phyloP scores from a whole-genome alignment of 2,113 vertebrate genomes.

The Cebidichthys violaceus region DNA sequence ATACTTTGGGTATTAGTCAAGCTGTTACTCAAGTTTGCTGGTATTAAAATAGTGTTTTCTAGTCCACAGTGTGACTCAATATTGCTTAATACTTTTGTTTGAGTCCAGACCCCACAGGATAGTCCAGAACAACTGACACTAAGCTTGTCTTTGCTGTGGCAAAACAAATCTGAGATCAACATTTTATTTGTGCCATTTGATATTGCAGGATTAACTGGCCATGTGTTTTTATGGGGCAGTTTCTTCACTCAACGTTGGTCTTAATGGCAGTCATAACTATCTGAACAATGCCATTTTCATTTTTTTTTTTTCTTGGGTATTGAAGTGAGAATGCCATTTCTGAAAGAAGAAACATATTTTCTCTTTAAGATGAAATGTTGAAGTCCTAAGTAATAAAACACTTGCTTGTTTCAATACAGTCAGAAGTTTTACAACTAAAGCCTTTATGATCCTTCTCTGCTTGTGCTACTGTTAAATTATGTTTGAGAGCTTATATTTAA shows the following conservation, averaged over 20 bases:
- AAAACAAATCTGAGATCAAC: slow-evolving; percentile 7
- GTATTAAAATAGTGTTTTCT: slow-evolving; percentile 75
- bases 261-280: background rate
- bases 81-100: slow-evolving; percentile 50
- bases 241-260: background rate
- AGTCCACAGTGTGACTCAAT: slow-evolving; percentile 25
- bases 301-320: background rate
- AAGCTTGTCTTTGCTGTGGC: background rate
- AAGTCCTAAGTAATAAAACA: background rate
- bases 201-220: background rate
- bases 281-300: background rate
- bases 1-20: slow-evolving; percentile 78
- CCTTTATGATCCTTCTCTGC: background rate
- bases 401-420: background rate
- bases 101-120: slow-evolving; percentile 46
- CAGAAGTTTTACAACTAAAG: background rate
- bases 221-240: background rate
- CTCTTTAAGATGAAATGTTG: background rate
- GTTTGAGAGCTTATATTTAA: background rate
- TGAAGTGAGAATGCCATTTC: background rate
- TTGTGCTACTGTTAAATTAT: background rate
- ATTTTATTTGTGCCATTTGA: slow-evolving; percentile 8
- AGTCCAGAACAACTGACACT: slow-evolving; percentile 9
- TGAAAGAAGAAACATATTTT: background rate
- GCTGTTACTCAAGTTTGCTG: slow-evolving; percentile 72